Evolutionary conservation across 2,797 vertebrate genomes (phyloP).

Genomic region (Psittacula derbiana): DNA sequence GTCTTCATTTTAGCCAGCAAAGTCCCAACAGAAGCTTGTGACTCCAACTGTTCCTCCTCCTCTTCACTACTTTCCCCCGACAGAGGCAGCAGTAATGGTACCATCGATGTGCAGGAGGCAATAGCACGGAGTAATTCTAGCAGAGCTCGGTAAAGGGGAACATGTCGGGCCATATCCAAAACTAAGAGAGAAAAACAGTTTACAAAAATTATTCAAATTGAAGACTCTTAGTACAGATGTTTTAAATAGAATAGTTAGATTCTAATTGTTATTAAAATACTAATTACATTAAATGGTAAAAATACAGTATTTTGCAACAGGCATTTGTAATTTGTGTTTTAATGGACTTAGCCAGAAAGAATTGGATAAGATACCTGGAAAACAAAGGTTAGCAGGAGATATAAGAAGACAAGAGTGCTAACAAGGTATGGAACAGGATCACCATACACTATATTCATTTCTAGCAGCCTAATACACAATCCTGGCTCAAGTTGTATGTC

Average conservation of each 20-base stretch:
- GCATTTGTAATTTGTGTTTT: not conserved
- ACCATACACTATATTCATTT: not conserved
- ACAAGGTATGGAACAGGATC: not conserved
- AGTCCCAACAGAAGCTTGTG: slow-evolving; percentile 93
- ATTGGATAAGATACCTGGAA: not conserved
- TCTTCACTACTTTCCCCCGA: slow-evolving; percentile 84
- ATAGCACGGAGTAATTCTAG: slow-evolving; percentile 94
- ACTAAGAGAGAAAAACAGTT: slow-evolving; percentile 75
- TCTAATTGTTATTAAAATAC: not conserved
- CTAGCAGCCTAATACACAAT: not conserved
- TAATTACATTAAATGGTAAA: not conserved
- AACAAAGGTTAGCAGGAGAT: not conserved
- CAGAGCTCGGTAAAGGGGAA: slow-evolving; percentile 93
- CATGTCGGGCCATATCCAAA: slow-evolving; percentile 97
- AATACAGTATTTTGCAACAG: not conserved
- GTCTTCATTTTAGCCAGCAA: slow-evolving; percentile 99
- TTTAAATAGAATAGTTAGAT: not conserved
- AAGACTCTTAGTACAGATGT: not conserved
- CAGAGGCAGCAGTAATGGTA: slow-evolving; percentile 92
- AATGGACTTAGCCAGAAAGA: not conserved
- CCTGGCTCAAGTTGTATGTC: not conserved
- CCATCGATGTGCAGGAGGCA: slow-evolving; percentile 90
- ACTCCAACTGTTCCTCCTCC: slow-evolving; percentile 88
- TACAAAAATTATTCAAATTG: not conserved
- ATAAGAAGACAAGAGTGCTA: not conserved